Base-by-base conservation (phyloP, 2,113 vertebrate species). In the Ameiurus melas region DNA sequence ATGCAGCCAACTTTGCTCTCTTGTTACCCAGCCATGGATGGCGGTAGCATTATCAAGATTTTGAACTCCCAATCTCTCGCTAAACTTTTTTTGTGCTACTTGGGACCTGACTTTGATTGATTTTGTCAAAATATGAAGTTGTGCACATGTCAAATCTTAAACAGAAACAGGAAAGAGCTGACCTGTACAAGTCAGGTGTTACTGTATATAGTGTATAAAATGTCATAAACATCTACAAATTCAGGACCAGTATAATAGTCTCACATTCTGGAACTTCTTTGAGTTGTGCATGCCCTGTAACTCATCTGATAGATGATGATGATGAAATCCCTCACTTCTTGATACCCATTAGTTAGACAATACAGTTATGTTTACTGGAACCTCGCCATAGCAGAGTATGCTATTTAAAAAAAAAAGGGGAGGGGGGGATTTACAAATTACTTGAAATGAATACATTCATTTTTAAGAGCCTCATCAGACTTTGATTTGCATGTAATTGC, bases 401-500 rank as follows among this genome's bases (percentile, higher is more conserved):
- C 9, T 79, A 30, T 55, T 39, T n/a, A n/a, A 5, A 1, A 53
- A n/a, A n/a, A 43, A 66, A 39, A 73, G 36, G 3, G 43, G 27
- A 79, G n/a, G n/a, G n/a, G n/a, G n/a, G n/a, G n/a, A 53, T 79
- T 53, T 30, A 27, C 27, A 80, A 80, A 55, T 55, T 55, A n/a
- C 51, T 55, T 80, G n/a, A 80, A 57, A 55, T 80, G 2, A 80
- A 80, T 80, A 30, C 27, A 55, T 57, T 19, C 27, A 4, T 30
- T 79, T 80, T 55, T 33, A 55, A 80, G 51, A 80, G 77, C 27
- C 47, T 80, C 27, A 55, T 55, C 51, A 80, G 77, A 30, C 14
- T 80, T 55, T 80, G 51, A 80, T 80, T 80, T 80, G 77, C 60
- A 66, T 84, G 58, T 84, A 84, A 62, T 84, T 66, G 51, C 77